Percentiles rank a stretch among this genome's conserved stretches.
Evolutionary conservation across 1,140 invertebrate species (phyloP).

Genomic region (Antheraea mylitta): DNA sequence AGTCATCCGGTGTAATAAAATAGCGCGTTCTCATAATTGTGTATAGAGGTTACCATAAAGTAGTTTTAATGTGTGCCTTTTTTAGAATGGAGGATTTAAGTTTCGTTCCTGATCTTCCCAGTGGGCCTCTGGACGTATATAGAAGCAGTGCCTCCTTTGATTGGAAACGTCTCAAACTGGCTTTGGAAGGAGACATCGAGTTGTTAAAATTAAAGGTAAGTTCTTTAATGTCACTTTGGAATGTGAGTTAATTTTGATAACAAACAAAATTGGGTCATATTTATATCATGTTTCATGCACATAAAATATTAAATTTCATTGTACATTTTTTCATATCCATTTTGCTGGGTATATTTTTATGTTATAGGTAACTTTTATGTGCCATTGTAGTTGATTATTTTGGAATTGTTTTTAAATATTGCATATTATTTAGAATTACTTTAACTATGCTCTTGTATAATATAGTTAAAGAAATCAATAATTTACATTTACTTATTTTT

Average conservation of each 20-base stretch:
- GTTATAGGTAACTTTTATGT: no score
- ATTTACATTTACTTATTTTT: no score
- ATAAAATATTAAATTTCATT: no score
- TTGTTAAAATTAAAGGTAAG: conserved; percentile 86
- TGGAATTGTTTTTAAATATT: no score
- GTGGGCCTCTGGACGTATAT: conserved; percentile 86
- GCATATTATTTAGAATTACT: no score
- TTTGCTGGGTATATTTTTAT: no score
- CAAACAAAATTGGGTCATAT: background rate
- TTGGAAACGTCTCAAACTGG: conserved; percentile 88
- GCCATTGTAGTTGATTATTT: no score
- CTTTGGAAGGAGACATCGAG: conserved; percentile 86
- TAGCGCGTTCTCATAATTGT: conserved; percentile 26
- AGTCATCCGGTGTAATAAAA: conserved; percentile 38
- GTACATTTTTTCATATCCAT: no score
- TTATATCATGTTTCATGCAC: no score
- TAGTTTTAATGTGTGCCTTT: conserved; percentile 17
- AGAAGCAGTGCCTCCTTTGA: conserved; percentile 87
- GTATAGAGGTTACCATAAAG: conserved; percentile 22
- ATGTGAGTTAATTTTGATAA: background rate
- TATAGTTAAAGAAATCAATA: no score
- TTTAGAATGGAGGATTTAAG: conserved; percentile 67
- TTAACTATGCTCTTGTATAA: no score
- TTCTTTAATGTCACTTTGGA: conserved; percentile 15
- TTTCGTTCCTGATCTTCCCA: conserved; percentile 81